phyloP scores from a whole-genome alignment of 2,113 vertebrate genomes.

The Halichoerus grypus region DNA sequence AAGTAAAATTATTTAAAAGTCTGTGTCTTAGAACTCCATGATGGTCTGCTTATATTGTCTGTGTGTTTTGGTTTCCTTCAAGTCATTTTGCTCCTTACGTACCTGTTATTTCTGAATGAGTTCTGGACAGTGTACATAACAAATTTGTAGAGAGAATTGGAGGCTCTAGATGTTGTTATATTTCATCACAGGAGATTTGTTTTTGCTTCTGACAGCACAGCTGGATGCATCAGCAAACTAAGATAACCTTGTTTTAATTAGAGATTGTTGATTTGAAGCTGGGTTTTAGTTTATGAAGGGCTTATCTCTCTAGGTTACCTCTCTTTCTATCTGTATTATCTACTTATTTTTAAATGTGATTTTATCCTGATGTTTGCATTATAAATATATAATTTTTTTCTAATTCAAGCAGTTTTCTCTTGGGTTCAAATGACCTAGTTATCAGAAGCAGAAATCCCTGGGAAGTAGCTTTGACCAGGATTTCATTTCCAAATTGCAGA shows the following conservation, averaged over 20 bases:
- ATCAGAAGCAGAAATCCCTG: neutral
- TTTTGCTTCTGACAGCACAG: neutral
- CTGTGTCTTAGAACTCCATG: neutral
- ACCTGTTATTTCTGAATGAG: neutral
- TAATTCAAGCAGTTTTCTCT: neutral
- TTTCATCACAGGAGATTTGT: neutral
- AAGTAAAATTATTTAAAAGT: neutral
- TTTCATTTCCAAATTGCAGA: neutral
- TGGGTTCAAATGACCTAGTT: neutral
- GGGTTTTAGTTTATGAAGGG: neutral
- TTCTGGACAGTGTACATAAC: neutral
- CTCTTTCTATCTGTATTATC: neutral
- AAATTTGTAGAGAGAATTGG: neutral
- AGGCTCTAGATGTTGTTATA: neutral
- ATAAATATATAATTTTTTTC: neutral
- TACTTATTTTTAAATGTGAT: neutral
- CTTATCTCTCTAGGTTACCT: neutral
- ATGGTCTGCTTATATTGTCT: neutral
- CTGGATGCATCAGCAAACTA: neutral
- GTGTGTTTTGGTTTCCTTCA: neutral
- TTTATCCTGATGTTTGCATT: slow-evolving; percentile 8
- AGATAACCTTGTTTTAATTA: neutral
- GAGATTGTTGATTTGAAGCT: neutral
- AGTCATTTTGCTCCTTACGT: neutral
- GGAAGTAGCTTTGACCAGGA: neutral